Evolutionary conservation across 2,113 vertebrate genomes (phyloP).

Genomic region (Scolopax mira): DNA sequence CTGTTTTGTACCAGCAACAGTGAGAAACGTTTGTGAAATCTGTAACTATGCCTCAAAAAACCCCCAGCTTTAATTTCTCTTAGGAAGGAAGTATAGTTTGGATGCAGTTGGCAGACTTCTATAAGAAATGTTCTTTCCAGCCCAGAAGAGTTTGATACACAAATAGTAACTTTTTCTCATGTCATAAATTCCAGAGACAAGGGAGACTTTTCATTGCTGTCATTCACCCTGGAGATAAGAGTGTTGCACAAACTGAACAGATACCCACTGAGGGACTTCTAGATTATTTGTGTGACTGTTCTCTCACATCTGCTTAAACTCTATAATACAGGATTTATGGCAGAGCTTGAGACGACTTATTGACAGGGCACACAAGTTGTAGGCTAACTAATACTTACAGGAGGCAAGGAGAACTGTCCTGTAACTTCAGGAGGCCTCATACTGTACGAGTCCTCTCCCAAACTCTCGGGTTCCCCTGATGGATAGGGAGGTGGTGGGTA

Average conservation of each 20-base stretch:
- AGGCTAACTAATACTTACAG: slow-evolving; percentile 77
- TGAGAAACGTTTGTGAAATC: background rate
- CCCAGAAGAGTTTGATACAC: background rate
- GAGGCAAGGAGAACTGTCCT: slow-evolving; percentile 89
- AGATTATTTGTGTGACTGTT: background rate
- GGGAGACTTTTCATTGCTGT: background rate
- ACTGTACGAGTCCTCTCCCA: slow-evolving; percentile 84
- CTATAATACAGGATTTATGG: background rate
- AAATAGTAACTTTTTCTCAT: background rate
- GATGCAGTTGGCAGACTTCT: background rate
- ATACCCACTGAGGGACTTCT: background rate
- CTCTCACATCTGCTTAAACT: background rate
- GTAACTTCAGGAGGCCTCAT: slow-evolving; percentile 94
- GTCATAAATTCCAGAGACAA: background rate
- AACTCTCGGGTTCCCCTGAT: slow-evolving; percentile 84
- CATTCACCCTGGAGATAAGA: background rate
- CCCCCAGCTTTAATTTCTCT: background rate
- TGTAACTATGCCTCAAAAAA: background rate
- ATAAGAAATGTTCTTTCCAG: background rate
- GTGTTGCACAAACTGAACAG: background rate
- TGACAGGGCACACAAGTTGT: background rate
- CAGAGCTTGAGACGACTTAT: background rate
- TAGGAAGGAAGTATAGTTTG: background rate
- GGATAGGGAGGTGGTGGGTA: slow-evolving; percentile 97
- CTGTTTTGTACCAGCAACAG: background rate